Percentiles rank a stretch among this genome's conserved stretches.
These are phyloP conservation scores for Atethmia centrago DNA, from an alignment of 2,888 invertebrate species.

Conservation along the genomic window DNA sequence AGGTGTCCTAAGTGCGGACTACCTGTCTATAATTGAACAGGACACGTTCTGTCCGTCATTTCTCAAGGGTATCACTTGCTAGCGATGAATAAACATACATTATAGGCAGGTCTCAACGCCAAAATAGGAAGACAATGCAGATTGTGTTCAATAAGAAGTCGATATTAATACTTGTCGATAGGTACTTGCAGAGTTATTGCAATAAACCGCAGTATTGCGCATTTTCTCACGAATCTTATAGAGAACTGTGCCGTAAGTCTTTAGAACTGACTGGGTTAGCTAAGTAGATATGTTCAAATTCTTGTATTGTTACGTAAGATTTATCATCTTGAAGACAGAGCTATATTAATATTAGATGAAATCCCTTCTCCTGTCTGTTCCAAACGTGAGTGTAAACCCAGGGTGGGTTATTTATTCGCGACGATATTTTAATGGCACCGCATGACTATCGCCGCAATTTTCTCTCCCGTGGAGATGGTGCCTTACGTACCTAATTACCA, in stretches of 20 bases:
- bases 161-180: slow-evolving; percentile 40
- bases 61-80: slow-evolving; percentile 27
- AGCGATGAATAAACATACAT: slow-evolving; percentile 20
- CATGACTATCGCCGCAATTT: too few species aligned
- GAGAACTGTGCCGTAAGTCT: slow-evolving; percentile 42
- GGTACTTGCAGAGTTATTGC: slow-evolving; percentile 37
- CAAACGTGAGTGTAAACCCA: too few species aligned
- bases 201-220: slow-evolving; percentile 61
- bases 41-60: slow-evolving; percentile 29
- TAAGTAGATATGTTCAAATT: slow-evolving; percentile 22
- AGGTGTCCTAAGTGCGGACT: not conserved
- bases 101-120: slow-evolving; percentile 12
- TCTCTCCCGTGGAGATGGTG: too few species aligned
- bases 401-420: too few species aligned
- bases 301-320: slow-evolving; percentile 25
- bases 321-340: not conserved
- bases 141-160: slow-evolving; percentile 57
- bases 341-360: too few species aligned
- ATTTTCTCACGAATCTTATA: slow-evolving; percentile 69
- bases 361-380: too few species aligned
- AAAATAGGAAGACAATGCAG: slow-evolving; percentile 62
- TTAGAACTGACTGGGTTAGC: slow-evolving; percentile 27
- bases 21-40: slow-evolving; percentile 5
- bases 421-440: too few species aligned
- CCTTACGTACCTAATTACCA: too few species aligned